A percentile compares a stretch with the other conserved stretches of the same genome.
Conservation (phyloP, 2,888 invertebrate genomes). For the Seira musarum region DNA sequence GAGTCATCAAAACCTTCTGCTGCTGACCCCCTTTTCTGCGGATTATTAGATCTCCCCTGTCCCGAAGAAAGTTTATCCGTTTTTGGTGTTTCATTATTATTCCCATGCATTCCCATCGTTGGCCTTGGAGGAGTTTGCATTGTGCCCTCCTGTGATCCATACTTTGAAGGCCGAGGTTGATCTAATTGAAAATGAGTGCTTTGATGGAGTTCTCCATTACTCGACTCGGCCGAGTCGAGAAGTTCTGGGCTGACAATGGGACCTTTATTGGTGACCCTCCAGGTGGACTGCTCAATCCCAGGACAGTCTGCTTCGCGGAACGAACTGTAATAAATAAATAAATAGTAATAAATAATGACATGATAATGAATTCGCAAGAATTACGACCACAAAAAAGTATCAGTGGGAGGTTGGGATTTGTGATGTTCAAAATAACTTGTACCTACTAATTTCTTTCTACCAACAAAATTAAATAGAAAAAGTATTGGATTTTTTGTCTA, state of each 20-base stretch:
- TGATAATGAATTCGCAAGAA: too few species aligned
- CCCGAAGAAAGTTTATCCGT: conserved; percentile 57
- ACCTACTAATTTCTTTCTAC: too few species aligned
- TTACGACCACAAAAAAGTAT: too few species aligned
- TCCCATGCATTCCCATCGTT: conserved; percentile 19
- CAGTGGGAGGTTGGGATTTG: too few species aligned
- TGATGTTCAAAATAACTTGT: not conserved
- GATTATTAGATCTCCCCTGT: conserved; percentile 47
- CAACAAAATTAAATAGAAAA: too few species aligned
- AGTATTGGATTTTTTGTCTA: too few species aligned
- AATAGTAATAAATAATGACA: too few species aligned
- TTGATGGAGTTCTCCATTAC: conserved; percentile 51
- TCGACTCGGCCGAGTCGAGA: conserved; percentile 48
- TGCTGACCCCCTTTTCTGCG: conserved; percentile 44
- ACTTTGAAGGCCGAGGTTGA: conserved; percentile 58
- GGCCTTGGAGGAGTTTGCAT: conserved; percentile 56
- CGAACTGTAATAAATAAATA: conserved; percentile 28
- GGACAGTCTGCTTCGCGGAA: conserved; percentile 62
- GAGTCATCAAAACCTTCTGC: conserved; percentile 15
- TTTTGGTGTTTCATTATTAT: conserved; percentile 56
- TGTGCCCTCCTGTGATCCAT: conserved; percentile 52
- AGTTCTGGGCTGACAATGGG: conserved; percentile 50
- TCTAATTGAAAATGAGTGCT: conserved; percentile 62
- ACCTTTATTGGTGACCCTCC: conserved; percentile 60
- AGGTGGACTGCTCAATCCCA: conserved; percentile 58